phyloP scores from a whole-genome alignment of 2,113 vertebrate species.

The rabbit (Oryctolagus cuniculus) region DNA sequence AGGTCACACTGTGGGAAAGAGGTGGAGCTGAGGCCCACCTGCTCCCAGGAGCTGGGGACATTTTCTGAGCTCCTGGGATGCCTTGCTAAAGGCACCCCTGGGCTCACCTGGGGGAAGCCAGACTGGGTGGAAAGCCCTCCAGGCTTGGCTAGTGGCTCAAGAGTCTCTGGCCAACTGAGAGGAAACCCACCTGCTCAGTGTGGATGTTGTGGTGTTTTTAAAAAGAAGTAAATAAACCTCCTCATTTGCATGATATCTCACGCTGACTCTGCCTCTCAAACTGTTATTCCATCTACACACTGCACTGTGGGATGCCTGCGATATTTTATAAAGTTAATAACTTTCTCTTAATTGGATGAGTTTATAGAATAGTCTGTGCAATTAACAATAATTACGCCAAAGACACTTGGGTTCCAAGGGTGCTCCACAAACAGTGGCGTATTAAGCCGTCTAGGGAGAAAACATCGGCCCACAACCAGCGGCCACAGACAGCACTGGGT shows the following conservation, averaged over 20 bases:
- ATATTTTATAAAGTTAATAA: slow-evolving; percentile 92
- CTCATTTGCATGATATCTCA: slow-evolving; percentile 75
- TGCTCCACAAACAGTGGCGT: slow-evolving; percentile 86
- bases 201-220: slow-evolving; percentile 64
- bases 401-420: slow-evolving; percentile 89
- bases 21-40: not conserved
- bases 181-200: not conserved
- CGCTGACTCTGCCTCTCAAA: slow-evolving; percentile 84
- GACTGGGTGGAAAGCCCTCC: not conserved
- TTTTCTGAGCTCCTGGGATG: not conserved
- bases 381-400: slow-evolving; percentile 91
- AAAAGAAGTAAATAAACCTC: slow-evolving; percentile 73
- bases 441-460: slow-evolving; percentile 82
- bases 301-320: slow-evolving; percentile 87
- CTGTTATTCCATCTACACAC: slow-evolving; percentile 85
- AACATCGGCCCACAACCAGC: not conserved
- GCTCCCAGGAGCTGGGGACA: not conserved
- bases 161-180: slow-evolving; percentile 26
- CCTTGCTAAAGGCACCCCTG: not conserved
- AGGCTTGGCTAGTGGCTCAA: not conserved
- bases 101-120: not conserved
- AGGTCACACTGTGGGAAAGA: not conserved
- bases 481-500: too few relatives aligned
- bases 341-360: slow-evolving; percentile 92
- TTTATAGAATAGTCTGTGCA: slow-evolving; percentile 89